Evolutionary conservation across 2,888 invertebrate genomes (phyloP).

Genomic region (Anodontia alba): DNA sequence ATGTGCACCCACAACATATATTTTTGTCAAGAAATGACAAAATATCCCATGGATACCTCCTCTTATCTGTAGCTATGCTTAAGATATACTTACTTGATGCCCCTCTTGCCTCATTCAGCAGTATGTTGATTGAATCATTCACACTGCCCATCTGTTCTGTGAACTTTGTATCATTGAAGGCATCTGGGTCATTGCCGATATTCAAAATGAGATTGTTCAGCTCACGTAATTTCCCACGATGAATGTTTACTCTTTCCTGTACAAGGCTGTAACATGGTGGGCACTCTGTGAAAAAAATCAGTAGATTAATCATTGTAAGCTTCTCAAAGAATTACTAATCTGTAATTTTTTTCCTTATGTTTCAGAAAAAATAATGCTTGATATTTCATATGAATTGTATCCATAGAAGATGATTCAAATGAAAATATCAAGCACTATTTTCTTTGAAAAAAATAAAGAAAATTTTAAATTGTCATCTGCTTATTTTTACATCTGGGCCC

Average conservation of each 20-base stretch:
- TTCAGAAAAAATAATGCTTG: too few species aligned
- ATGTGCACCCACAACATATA: too few species aligned
- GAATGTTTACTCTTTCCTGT: constrained; percentile 91
- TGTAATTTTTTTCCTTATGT: background rate
- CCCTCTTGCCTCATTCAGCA: constrained; percentile 90
- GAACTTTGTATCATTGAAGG: constrained; percentile 96
- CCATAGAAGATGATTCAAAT: too few species aligned
- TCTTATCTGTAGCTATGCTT: too few species aligned
- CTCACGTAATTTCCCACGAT: constrained; percentile 86
- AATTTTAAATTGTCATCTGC: too few species aligned
- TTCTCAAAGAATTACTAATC: background rate
- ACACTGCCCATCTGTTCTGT: constrained; percentile 92
- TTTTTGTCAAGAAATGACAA: too few species aligned
- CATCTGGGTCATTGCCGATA: constrained; percentile 96
- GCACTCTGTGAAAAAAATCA: constrained; percentile 87
- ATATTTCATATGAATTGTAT: too few species aligned
- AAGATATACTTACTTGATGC: constrained; percentile 73
- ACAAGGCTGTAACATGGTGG: constrained; percentile 98
- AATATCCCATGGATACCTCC: too few species aligned
- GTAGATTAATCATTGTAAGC: too few species aligned
- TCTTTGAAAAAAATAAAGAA: too few species aligned
- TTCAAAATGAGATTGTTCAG: constrained; percentile 92
- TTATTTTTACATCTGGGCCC: too few species aligned
- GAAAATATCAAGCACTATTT: too few species aligned
- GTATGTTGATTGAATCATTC: constrained; percentile 90